These are phyloP conservation scores for Philereme transversata DNA, from an alignment of 2,888 invertebrate genomes.

Conservation along the genomic window DNA sequence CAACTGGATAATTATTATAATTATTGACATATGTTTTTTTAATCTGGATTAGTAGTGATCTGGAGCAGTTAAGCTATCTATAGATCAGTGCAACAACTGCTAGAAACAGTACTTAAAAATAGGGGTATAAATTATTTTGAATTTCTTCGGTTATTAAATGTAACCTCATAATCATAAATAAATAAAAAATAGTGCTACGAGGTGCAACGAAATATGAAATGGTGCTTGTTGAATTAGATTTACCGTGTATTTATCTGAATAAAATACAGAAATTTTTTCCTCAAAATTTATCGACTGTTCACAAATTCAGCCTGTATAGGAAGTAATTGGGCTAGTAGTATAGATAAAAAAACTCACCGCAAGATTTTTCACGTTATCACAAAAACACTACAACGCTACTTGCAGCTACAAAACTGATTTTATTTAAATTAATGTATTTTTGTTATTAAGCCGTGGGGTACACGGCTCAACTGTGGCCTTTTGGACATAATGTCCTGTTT, in stretches of 20 bases:
- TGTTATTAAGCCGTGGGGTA: slow-evolving; percentile 51
- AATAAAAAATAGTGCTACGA: too few species aligned
- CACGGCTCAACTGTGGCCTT: slow-evolving; percentile 55
- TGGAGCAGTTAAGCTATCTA: too few species aligned
- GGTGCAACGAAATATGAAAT: slow-evolving; percentile 5
- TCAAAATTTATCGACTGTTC: slow-evolving; percentile 10
- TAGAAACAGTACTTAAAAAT: too few species aligned
- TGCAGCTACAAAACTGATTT: slow-evolving; percentile 10
- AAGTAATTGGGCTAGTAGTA: too few species aligned
- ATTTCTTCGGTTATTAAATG: not conserved
- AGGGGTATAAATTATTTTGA: too few species aligned
- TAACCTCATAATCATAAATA: too few species aligned
- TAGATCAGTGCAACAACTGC: too few species aligned
- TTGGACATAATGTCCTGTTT: slow-evolving; percentile 17
- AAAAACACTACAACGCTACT: slow-evolving; percentile 19
- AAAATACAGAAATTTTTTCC: not conserved
- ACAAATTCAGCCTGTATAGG: too few species aligned
- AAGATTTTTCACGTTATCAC: slow-evolving; percentile 28
- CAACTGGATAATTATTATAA: too few species aligned
- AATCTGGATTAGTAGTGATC: too few species aligned
- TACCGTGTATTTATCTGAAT: not conserved
- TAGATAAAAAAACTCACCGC: slow-evolving; percentile 36
- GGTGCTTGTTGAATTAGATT: not conserved
- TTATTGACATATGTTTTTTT: too few species aligned
- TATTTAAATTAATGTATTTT: slow-evolving; percentile 11